Percentiles rank a stretch among this genome's conserved stretches.
Conservation (phyloP, 2,888 invertebrate genomes). For the Mythimna pallens region DNA sequence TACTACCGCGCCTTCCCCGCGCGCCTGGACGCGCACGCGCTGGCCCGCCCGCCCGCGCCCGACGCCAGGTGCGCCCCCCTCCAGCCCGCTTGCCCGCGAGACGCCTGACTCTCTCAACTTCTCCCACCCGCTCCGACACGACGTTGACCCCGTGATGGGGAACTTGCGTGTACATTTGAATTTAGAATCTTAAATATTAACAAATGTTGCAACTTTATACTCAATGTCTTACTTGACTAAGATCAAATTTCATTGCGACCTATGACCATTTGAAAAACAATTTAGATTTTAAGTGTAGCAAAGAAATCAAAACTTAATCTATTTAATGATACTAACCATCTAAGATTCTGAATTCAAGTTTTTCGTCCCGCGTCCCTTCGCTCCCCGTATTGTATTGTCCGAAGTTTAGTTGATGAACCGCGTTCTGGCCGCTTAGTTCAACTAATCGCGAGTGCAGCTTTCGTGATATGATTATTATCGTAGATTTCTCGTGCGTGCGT, state of each 20-base stretch:
- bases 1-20: slow-evolving; percentile 97
- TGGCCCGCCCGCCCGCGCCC: slow-evolving; percentile 81
- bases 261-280: background rate
- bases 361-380: slow-evolving; percentile 14
- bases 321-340: no score
- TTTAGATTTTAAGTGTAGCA: background rate
- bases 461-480: slow-evolving; percentile 44
- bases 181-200: slow-evolving; percentile 22
- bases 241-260: background rate
- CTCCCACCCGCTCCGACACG: slow-evolving; percentile 7
- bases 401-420: slow-evolving; percentile 35
- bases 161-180: slow-evolving; percentile 18
- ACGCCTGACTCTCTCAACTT: slow-evolving; percentile 17
- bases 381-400: slow-evolving; percentile 39
- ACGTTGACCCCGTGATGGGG: slow-evolving; percentile 7
- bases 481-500: slow-evolving; percentile 55
- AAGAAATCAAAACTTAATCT: background rate
- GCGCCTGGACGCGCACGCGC: slow-evolving; percentile 92
- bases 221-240: background rate
- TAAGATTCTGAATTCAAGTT: slow-evolving; percentile 28
- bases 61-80: slow-evolving; percentile 84
- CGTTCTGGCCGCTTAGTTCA: slow-evolving; percentile 54
- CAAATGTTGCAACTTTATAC: background rate
- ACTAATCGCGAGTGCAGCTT: slow-evolving; percentile 62
- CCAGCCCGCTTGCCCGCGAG: slow-evolving; percentile 34